These are phyloP conservation scores for Ypsolopha sequella DNA, from an alignment of 2,888 invertebrate species.

Conservation along the genomic window DNA sequence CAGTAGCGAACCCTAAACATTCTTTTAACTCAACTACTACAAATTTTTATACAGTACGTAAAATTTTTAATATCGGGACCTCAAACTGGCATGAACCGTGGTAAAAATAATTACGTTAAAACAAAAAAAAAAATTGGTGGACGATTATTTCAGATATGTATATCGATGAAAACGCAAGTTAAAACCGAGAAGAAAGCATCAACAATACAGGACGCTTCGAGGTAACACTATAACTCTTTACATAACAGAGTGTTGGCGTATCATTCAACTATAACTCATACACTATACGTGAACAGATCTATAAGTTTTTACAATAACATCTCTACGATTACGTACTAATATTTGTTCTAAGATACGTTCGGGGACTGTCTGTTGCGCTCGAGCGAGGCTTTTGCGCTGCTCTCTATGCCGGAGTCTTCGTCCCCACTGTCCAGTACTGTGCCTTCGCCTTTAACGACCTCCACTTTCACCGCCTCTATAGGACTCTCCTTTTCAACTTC, in stretches of 20 bases:
- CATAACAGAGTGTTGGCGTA: background rate
- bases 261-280: background rate
- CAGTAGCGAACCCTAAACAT: too few species aligned
- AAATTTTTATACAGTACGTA: background rate
- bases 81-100: background rate
- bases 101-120: too few species aligned
- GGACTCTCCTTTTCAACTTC: slow-evolving; percentile 23
- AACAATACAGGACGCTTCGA: background rate
- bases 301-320: slow-evolving; percentile 3
- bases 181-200: background rate
- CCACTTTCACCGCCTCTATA: slow-evolving; percentile 25
- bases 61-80: background rate
- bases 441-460: slow-evolving; percentile 49
- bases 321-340: slow-evolving; percentile 1
- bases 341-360: slow-evolving; percentile 1
- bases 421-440: slow-evolving; percentile 74
- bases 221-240: background rate
- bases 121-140: background rate
- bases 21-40: background rate
- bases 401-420: slow-evolving; percentile 76
- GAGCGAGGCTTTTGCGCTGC: slow-evolving; percentile 70
- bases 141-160: background rate
- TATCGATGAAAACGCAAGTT: background rate
- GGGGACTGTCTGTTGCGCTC: slow-evolving; percentile 42
- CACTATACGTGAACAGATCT: slow-evolving; percentile 2